Evolutionary conservation across 2,888 invertebrate genomes (phyloP).

Genomic region (Epinotia ramella): DNA sequence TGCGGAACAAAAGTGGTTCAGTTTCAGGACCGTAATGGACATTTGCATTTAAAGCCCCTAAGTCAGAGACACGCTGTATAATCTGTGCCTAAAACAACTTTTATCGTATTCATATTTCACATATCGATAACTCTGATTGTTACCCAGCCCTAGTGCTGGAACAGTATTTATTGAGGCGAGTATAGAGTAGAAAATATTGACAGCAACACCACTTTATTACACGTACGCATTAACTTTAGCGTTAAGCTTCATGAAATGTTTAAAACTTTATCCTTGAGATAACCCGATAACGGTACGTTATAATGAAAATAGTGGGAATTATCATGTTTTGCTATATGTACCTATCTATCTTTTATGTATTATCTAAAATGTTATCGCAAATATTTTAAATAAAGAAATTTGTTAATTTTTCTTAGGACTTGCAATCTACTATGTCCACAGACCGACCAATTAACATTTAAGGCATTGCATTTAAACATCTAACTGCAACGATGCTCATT

Average conservation of each 20-base stretch:
- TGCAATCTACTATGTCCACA: neutral
- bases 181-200: conserved; percentile 40
- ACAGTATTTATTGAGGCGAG: conserved; percentile 43
- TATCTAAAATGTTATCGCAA: too few species aligned
- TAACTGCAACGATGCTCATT: neutral
- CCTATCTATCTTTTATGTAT: too few species aligned
- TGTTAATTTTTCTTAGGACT: neutral
- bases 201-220: conserved; percentile 37
- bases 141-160: conserved; percentile 14
- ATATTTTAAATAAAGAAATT: too few species aligned
- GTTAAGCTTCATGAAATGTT: conserved; percentile 17
- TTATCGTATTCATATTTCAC: neutral
- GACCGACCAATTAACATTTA: neutral
- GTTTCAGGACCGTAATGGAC: too few species aligned
- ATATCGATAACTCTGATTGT: conserved; percentile 13
- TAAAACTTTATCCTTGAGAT: neutral
- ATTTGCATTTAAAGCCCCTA: too few species aligned
- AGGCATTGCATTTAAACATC: neutral
- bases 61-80: too few species aligned
- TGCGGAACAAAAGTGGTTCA: too few species aligned
- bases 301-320: neutral
- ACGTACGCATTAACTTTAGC: conserved; percentile 26
- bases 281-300: neutral
- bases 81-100: too few species aligned
- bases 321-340: too few species aligned